Percentiles rank a stretch among this genome's conserved stretches.
Conservation (phyloP, 2,888 invertebrate genomes). For the Lasioglossum zephyrum region DNA sequence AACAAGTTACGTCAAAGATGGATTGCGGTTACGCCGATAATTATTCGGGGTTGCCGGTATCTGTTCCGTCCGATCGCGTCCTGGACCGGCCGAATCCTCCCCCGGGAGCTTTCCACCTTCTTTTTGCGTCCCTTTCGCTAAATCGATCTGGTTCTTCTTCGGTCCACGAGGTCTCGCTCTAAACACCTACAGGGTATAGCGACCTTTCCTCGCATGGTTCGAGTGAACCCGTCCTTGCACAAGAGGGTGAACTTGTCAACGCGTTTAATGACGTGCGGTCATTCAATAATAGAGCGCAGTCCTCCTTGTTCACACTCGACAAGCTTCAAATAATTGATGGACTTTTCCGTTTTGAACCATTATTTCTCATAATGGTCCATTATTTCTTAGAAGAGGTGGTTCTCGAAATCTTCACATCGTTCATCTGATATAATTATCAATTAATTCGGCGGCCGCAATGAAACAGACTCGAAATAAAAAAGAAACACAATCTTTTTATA, state of each 20-base stretch:
- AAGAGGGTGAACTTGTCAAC: neutral
- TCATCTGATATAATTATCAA: too few relatives aligned
- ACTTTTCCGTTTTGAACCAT: too few relatives aligned
- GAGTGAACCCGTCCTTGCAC: neutral
- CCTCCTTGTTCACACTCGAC: neutral
- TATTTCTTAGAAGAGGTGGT: too few relatives aligned
- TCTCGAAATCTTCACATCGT: too few relatives aligned
- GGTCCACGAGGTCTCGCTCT: neutral
- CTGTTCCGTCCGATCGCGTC: conserved; percentile 15
- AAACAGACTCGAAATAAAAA: too few relatives aligned
- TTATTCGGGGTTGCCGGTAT: conserved; percentile 51
- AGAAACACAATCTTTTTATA: too few relatives aligned
- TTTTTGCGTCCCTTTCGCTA: neutral
- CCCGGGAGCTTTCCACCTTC: neutral
- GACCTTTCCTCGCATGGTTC: neutral
- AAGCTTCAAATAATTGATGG: neutral
- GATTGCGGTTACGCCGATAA: conserved; percentile 54
- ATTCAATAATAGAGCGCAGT: too few relatives aligned
- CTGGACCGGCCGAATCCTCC: neutral
- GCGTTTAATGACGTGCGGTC: too few relatives aligned
- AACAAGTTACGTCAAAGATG: conserved; percentile 64
- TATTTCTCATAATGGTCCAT: too few relatives aligned
- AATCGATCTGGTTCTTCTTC: neutral
- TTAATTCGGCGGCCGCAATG: too few relatives aligned
- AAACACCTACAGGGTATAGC: neutral